phyloP scores from a whole-genome alignment of 53 echinoderm and acorn worm genomes.

The Arbacia lixula region DNA sequence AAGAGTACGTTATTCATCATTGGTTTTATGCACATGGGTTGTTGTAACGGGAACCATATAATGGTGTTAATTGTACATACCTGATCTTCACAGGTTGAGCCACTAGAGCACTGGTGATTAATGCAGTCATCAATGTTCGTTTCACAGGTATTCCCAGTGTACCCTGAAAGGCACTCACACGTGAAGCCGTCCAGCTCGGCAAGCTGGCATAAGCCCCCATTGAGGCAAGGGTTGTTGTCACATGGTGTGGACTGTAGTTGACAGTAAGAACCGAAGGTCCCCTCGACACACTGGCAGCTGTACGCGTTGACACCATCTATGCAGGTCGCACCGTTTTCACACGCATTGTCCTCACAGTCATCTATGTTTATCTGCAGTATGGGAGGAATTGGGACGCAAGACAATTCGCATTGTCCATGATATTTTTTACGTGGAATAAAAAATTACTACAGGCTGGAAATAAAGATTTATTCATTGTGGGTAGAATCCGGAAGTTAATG shows the following conservation, averaged over 20 bases:
- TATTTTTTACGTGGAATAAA: too few species aligned
- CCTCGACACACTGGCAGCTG: neutral
- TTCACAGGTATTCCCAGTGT: neutral
- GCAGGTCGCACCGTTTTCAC: constrained; percentile 11
- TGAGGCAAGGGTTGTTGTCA: constrained; percentile 13
- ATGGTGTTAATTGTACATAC: neutral
- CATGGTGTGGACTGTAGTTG: neutral
- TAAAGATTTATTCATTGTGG: too few species aligned
- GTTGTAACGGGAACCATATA: too few species aligned
- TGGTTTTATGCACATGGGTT: too few species aligned
- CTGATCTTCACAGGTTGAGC: constrained; percentile 26
- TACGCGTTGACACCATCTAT: constrained; percentile 13
- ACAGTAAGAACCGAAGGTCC: neutral
- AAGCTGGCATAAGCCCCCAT: constrained; percentile 9
- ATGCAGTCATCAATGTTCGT: constrained; percentile 16
- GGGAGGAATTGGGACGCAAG: too few species aligned
- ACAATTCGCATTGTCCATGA: too few species aligned
- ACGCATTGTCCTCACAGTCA: neutral
- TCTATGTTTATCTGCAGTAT: constrained; percentile 31
- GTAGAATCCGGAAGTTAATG: too few species aligned
- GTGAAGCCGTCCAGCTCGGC: neutral
- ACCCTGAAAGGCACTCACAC: constrained; percentile 20
- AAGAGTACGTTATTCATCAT: too few species aligned
- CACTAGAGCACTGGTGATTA: neutral
- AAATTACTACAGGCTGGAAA: too few species aligned